These are phyloP conservation scores for Promerops cafer DNA, from an alignment of 2,113 vertebrate genomes.

Conservation along the genomic window DNA sequence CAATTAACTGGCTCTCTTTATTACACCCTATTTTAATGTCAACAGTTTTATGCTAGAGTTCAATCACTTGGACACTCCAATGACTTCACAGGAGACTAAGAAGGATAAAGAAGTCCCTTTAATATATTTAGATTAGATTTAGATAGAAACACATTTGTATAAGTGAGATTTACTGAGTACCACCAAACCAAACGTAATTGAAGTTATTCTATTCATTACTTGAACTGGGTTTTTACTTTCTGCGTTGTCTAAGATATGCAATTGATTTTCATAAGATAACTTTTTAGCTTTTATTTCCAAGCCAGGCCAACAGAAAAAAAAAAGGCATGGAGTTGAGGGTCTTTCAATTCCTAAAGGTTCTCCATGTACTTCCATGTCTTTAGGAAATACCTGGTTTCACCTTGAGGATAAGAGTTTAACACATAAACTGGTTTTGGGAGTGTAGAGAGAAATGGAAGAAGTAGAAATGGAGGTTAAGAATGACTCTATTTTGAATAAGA, in stretches of 20 bases:
- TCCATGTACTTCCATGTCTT: background rate
- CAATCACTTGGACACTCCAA: background rate
- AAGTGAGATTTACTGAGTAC: background rate
- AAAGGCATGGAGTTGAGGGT: background rate
- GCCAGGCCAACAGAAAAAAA: background rate
- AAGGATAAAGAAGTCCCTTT: background rate
- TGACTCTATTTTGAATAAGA: background rate
- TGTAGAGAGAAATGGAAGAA: background rate
- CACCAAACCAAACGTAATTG: background rate
- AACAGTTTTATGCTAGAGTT: slow-evolving; percentile 11
- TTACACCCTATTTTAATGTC: slow-evolving; percentile 13
- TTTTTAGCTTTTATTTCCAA: background rate
- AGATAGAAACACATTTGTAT: background rate
- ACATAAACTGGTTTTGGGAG: background rate
- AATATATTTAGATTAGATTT: slow-evolving; percentile 4
- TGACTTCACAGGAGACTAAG: background rate
- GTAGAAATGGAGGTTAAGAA: background rate
- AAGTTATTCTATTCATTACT: background rate
- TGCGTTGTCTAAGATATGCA: background rate
- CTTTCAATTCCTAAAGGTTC: background rate
- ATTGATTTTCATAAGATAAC: background rate
- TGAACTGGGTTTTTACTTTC: background rate
- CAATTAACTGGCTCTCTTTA: slow-evolving; percentile 14
- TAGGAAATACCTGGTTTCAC: background rate
- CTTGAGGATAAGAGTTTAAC: background rate